Conservation (phyloP, 2,113 vertebrate genomes). For the Tamias sibiricus region DNA sequence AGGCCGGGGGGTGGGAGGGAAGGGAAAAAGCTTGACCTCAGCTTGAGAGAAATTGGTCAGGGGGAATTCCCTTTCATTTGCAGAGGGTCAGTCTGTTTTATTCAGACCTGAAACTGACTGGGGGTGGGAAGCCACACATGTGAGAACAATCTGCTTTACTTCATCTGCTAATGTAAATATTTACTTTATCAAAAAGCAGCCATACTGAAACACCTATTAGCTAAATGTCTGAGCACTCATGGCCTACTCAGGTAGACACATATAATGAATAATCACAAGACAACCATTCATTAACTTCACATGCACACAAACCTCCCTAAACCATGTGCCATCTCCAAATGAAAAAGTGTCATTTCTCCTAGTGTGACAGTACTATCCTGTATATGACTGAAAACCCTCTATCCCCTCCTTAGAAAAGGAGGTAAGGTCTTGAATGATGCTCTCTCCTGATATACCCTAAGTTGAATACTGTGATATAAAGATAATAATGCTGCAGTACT, state of each 20-base stretch:
- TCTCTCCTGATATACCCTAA: not conserved
- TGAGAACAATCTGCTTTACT: not conserved
- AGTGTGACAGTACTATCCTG: too few species aligned
- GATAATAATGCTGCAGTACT: not conserved
- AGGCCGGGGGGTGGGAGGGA: too few species aligned
- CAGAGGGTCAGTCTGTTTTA: not conserved
- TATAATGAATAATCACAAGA: not conserved
- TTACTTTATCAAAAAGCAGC: not conserved
- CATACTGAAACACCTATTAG: not conserved
- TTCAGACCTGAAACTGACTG: not conserved
- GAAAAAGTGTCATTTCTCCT: too few species aligned
- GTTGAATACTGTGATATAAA: not conserved
- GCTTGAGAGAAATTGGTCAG: not conserved
- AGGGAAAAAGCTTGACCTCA: not conserved
- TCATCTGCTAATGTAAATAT: not conserved
- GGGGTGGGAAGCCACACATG: not conserved
- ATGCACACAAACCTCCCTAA: not conserved
- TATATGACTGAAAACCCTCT: not conserved
- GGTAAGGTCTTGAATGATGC: not conserved
- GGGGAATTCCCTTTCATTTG: not conserved
- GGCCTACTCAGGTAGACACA: not conserved
- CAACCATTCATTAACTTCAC: not conserved
- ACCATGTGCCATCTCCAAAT: not conserved
- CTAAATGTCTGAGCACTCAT: not conserved
- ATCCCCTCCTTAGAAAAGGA: not conserved